Conservation (phyloP, 2,113 vertebrate genomes). For the Kobus ellipsiprymnus region DNA sequence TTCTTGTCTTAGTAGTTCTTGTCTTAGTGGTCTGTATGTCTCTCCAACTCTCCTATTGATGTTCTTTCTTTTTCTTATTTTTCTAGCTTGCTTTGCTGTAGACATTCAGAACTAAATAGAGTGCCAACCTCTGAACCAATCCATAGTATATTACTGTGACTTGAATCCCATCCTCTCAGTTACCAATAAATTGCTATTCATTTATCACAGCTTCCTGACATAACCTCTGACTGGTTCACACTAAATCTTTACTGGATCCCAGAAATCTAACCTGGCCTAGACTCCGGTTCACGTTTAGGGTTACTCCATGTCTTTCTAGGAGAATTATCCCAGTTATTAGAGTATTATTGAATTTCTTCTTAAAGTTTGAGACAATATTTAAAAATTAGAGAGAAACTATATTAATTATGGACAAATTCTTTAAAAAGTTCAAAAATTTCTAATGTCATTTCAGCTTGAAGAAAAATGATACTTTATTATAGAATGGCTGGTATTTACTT, state of each 20-base stretch:
- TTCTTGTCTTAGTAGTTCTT: neutral
- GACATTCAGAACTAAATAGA: constrained; percentile 63
- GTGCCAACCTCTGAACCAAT: constrained; percentile 61
- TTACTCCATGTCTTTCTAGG: neutral
- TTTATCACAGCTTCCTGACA: constrained; percentile 64
- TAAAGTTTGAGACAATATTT: neutral
- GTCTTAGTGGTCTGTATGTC: neutral
- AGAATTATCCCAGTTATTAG: neutral
- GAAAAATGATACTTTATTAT: neutral
- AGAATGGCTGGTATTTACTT: constrained; percentile 11
- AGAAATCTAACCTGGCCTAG: constrained; percentile 42
- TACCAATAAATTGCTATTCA: constrained; percentile 69
- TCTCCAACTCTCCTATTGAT: neutral
- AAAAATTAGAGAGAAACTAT: neutral
- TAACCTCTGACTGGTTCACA: constrained; percentile 53
- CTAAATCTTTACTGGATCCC: constrained; percentile 49
- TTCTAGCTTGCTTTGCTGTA: constrained; percentile 37
- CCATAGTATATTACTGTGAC: constrained; percentile 58
- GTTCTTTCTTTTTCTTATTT: constrained; percentile 40
- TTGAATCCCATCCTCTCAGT: constrained; percentile 63
- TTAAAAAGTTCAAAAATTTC: neutral
- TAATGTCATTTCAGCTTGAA: constrained; percentile 7
- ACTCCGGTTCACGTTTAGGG: constrained; percentile 4
- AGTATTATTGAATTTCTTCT: neutral
- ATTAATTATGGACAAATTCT: neutral